A percentile compares a stretch with the other conserved stretches of the same genome.
These are phyloP conservation scores for Gavia stellata DNA, from an alignment of 2,113 vertebrate species.

Conservation along the genomic window DNA sequence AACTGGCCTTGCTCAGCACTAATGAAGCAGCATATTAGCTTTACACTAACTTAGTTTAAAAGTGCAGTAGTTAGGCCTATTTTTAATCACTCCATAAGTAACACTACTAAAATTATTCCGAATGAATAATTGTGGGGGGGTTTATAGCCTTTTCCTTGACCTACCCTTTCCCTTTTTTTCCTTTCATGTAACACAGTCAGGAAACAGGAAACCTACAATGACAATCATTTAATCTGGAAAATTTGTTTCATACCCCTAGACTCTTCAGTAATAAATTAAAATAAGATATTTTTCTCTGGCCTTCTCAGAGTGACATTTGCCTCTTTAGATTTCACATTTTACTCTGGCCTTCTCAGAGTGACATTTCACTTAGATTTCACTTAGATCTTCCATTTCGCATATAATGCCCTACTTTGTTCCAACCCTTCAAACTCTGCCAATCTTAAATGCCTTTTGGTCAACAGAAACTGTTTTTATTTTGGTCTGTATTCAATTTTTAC, in stretches of 20 bases:
- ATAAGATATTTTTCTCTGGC: background rate
- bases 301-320: background rate
- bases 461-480: background rate
- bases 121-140: background rate
- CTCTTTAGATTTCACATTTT: background rate
- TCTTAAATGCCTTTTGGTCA: background rate
- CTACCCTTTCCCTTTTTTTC: background rate
- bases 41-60: slow-evolving; percentile 6
- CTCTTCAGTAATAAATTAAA: background rate
- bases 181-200: background rate
- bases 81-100: background rate
- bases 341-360: background rate
- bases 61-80: background rate
- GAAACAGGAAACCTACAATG: background rate
- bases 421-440: background rate
- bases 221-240: background rate
- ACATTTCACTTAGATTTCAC: background rate
- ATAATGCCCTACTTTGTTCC: background rate
- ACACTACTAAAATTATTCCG: background rate
- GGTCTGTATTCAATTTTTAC: background rate
- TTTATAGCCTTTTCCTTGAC: background rate
- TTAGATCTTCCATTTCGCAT: background rate
- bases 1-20: background rate
- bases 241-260: background rate
- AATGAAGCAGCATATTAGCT: background rate